Evolutionary conservation across 2,888 invertebrate species (phyloP).

Genomic region (Deilephila elpenor): DNA sequence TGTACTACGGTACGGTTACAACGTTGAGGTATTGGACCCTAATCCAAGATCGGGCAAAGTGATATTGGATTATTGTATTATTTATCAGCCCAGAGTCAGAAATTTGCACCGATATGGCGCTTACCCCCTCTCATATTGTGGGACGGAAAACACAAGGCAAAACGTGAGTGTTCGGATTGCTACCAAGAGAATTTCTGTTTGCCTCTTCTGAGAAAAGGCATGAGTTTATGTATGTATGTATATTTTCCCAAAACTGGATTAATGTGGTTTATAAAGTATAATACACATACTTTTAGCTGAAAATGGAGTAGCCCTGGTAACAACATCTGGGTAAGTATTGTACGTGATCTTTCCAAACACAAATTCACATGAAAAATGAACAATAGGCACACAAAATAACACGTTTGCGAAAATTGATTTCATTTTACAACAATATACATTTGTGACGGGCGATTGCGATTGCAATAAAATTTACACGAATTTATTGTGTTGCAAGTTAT

Average conservation of each 20-base stretch:
- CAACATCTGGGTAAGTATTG: neutral
- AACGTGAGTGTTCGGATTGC: too few species aligned
- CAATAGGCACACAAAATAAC: constrained; percentile 34
- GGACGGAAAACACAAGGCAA: too few species aligned
- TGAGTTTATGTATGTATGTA: too few species aligned
- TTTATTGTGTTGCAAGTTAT: constrained; percentile 36
- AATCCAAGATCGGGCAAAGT: too few species aligned
- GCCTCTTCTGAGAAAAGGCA: too few species aligned
- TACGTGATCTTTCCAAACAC: constrained; percentile 13
- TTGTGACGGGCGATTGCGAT: constrained; percentile 32
- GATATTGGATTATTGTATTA: neutral
- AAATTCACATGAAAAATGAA: constrained; percentile 32
- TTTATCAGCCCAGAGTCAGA: too few species aligned
- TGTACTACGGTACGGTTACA: too few species aligned
- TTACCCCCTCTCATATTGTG: too few species aligned
- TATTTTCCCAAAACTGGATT: too few species aligned
- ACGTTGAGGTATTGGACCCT: too few species aligned
- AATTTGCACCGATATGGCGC: too few species aligned
- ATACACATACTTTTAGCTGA: constrained; percentile 26
- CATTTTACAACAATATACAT: constrained; percentile 46
- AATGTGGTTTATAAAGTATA: neutral
- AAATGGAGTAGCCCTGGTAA: constrained; percentile 28
- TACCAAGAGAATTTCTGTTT: too few species aligned
- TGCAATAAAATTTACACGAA: constrained; percentile 48
- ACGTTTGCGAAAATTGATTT: constrained; percentile 36